Conservation (phyloP, 2,797 vertebrate genomes). For the Sebastes trivittatus region DNA sequence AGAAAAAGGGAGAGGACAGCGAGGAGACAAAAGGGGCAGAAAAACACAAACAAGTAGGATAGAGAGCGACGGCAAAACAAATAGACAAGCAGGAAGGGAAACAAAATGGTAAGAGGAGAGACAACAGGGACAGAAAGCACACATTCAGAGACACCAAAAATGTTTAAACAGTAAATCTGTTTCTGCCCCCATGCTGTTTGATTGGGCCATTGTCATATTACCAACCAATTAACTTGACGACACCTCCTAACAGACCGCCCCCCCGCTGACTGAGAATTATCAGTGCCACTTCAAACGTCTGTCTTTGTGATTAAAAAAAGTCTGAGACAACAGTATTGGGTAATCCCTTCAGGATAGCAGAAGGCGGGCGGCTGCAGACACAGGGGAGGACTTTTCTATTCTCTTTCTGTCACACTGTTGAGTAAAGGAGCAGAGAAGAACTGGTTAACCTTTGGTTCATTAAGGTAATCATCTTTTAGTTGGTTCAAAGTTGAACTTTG, state of each 20-base stretch:
- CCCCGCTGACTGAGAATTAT: conserved; percentile 44
- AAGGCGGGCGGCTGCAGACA: neutral
- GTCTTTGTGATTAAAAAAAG: conserved; percentile 41
- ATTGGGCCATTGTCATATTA: conserved; percentile 64
- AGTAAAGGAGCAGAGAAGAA: conserved; percentile 8
- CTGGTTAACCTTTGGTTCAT: conserved; percentile 31
- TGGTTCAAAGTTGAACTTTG: conserved; percentile 22
- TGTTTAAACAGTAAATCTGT: conserved; percentile 16
- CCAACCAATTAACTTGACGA: conserved; percentile 63
- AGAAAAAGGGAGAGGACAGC: conserved; percentile 22
- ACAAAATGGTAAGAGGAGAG: neutral
- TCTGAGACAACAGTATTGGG: conserved; percentile 1
- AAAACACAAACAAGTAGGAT: conserved; percentile 40
- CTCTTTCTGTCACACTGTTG: conserved; percentile 3
- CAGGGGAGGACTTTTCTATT: conserved; percentile 5
- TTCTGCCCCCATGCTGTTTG: conserved; percentile 38
- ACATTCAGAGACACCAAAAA: conserved; percentile 20
- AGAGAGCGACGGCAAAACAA: neutral
- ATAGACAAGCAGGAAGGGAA: conserved; percentile 22
- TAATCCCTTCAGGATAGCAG: conserved; percentile 33
- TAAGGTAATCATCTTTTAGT: conserved; percentile 16
- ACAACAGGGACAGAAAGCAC: neutral
- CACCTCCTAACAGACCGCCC: conserved; percentile 48
- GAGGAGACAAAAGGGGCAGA: neutral
- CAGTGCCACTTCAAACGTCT: conserved; percentile 51